phyloP scores from a whole-genome alignment of 2,113 vertebrate species.

The Hucho hucho region DNA sequence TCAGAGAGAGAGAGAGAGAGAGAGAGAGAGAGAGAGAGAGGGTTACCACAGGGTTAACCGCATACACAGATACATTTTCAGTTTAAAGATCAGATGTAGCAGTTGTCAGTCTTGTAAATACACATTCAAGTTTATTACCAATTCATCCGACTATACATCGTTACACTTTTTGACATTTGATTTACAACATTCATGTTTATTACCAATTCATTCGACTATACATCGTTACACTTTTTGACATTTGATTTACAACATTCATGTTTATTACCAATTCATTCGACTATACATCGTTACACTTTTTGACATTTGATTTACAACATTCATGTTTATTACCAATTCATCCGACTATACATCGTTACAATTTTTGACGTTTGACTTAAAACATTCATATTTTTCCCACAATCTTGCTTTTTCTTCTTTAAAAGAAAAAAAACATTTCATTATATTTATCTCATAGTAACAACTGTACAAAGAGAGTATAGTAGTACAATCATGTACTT shows the following conservation, averaged over 20 bases:
- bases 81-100: background rate
- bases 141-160: constrained; percentile 67
- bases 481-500: constrained; percentile 81
- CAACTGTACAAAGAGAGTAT: constrained; percentile 81
- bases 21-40: too few relatives aligned
- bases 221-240: constrained; percentile 65
- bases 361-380: constrained; percentile 68
- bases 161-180: constrained; percentile 66
- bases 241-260: constrained; percentile 75
- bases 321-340: constrained; percentile 77
- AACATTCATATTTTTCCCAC: constrained; percentile 66
- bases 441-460: constrained; percentile 66
- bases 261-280: constrained; percentile 76
- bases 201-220: constrained; percentile 72
- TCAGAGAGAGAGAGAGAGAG: too few relatives aligned
- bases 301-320: constrained; percentile 74
- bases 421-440: constrained; percentile 53
- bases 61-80: constrained; percentile 16
- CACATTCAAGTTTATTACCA: constrained; percentile 79
- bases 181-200: constrained; percentile 77
- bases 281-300: constrained; percentile 66
- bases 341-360: constrained; percentile 66
- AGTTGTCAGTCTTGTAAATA: constrained; percentile 63
- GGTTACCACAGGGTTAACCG: background rate
- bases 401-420: constrained; percentile 54